Conservation (phyloP, 2,888 invertebrate species). For the Aricia artaxerxes region DNA sequence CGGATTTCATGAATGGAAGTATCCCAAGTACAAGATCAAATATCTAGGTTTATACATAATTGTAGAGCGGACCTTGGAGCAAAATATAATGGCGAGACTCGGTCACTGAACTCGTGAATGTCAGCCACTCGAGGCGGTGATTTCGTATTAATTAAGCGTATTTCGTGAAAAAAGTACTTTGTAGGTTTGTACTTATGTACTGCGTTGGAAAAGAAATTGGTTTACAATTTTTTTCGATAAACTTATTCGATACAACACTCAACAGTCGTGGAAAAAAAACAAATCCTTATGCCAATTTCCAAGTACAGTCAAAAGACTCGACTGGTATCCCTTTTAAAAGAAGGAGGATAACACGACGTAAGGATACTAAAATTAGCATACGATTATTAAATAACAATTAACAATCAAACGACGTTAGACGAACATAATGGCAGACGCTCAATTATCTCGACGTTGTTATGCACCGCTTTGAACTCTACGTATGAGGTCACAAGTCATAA, state of each 20-base stretch:
- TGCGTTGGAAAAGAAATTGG: not conserved
- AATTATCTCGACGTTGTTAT: slow-evolving; percentile 4
- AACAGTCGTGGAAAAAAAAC: not conserved
- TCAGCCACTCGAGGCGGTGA: slow-evolving; percentile 52
- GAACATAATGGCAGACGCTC: not conserved
- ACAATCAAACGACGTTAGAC: not conserved
- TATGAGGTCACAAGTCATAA: not conserved
- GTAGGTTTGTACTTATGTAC: not conserved
- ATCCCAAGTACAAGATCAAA: slow-evolving; percentile 42
- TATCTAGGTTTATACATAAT: slow-evolving; percentile 44
- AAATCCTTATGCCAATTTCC: not conserved
- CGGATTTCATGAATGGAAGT: slow-evolving; percentile 43
- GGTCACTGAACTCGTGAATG: slow-evolving; percentile 54
- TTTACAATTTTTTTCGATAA: not conserved
- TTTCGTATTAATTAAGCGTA: slow-evolving; percentile 30
- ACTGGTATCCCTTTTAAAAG: not conserved
- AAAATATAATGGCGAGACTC: slow-evolving; percentile 55
- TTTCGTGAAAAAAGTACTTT: slow-evolving; percentile 6
- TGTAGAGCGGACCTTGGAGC: slow-evolving; percentile 42
- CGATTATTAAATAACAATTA: not conserved
- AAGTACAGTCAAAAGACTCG: not conserved
- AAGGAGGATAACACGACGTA: not conserved
- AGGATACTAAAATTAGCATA: not conserved
- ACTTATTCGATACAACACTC: no score
- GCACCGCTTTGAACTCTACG: not conserved